Evolutionary conservation across 2,113 vertebrate genomes (phyloP).

Genomic region (Aythya baeri): DNA sequence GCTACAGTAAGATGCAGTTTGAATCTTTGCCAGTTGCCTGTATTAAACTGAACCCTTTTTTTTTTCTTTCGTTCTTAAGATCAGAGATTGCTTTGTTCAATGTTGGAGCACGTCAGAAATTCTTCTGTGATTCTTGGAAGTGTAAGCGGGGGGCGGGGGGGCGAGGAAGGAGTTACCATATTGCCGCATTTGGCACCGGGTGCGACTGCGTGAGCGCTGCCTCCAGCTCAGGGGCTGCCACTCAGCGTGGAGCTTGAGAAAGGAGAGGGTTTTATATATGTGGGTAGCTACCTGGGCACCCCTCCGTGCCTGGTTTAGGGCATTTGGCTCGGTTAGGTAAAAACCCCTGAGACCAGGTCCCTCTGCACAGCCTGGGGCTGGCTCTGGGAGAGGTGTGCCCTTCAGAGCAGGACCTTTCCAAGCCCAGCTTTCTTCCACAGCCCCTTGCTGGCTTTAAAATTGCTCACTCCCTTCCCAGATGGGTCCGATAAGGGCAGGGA

Average conservation of each 20-base stretch:
- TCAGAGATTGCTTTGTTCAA: constrained; percentile 64
- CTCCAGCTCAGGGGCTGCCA: not conserved
- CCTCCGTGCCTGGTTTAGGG: not conserved
- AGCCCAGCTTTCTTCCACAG: not conserved
- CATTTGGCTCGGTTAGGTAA: not conserved
- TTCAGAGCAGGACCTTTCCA: not conserved
- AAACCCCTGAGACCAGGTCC: not conserved
- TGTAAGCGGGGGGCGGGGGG: not conserved
- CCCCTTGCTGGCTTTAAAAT: not conserved
- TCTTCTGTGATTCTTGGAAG: constrained; percentile 43
- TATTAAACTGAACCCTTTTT: constrained; percentile 19
- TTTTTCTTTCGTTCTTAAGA: not conserved
- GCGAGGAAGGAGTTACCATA: constrained; percentile 19
- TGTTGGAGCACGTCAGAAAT: constrained; percentile 62
- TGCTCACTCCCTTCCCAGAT: not conserved
- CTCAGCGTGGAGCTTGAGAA: not conserved
- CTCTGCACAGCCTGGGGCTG: not conserved
- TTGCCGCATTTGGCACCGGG: constrained; percentile 1
- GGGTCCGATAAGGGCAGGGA: not conserved
- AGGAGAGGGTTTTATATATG: not conserved
- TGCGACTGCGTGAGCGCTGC: not conserved
- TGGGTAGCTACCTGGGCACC: not conserved
- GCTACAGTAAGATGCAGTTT: constrained; percentile 55
- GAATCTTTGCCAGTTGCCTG: constrained; percentile 53
- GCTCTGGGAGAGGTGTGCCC: not conserved